phyloP scores from a whole-genome alignment of 2,113 vertebrate genomes.

The Noctilio leporinus region DNA sequence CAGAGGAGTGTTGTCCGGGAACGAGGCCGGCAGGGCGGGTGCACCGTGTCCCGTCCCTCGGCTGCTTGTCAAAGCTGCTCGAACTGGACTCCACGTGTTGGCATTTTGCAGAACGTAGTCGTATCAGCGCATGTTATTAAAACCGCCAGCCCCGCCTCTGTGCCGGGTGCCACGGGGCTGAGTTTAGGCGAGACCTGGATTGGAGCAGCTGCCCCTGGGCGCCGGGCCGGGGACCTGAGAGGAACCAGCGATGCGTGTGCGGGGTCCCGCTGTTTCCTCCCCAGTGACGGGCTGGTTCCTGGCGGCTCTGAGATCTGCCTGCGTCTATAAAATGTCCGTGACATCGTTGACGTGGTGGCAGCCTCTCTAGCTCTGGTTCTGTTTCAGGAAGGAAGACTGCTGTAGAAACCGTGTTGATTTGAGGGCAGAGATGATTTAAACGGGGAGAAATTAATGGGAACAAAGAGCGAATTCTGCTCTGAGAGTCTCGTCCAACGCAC shows the following conservation, averaged over 20 bases:
- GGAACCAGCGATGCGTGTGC: accelerated
- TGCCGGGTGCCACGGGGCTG: accelerated
- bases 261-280: accelerated
- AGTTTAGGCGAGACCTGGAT: background rate
- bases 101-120: background rate
- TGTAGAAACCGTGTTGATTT: background rate
- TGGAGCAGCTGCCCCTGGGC: accelerated
- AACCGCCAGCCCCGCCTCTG: accelerated
- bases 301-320: background rate
- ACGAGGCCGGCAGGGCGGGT: no score
- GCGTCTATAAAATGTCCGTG: no score
- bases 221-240: accelerated
- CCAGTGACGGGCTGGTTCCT: background rate
- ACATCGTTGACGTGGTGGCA: background rate
- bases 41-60: no score
- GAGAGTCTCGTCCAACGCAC: background rate
- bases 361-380: background rate
- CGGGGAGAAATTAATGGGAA: background rate
- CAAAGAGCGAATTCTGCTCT: background rate
- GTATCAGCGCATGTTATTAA: accelerated
- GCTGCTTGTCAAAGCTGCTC: no score
- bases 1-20: no score
- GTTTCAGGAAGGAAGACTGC: background rate
- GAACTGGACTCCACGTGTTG: background rate
- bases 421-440: background rate